These are phyloP conservation scores for Oikopleura albicans DNA, from an alignment of 23 tunicate species.

Conservation along the genomic window DNA sequence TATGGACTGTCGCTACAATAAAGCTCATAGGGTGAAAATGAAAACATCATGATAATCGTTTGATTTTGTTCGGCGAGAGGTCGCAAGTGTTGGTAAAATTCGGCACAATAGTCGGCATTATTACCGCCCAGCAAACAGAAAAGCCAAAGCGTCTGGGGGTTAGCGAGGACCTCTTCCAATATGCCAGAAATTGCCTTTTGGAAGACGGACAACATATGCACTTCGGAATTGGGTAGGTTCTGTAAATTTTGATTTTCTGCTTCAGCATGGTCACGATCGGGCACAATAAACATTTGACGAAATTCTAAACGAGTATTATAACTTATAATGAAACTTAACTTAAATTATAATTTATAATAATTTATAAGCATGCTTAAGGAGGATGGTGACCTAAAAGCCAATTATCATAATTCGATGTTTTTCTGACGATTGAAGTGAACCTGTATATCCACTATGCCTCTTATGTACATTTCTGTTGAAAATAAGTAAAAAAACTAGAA, in stretches of 20 bases:
- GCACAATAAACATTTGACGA: not conserved
- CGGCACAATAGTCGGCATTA: not conserved
- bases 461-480: no score
- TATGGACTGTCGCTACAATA: not conserved
- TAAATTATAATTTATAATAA: no score
- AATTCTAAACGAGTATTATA: no score
- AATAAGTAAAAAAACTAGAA: no score
- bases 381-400: no score
- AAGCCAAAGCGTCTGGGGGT: not conserved
- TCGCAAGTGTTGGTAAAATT: not conserved
- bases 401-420: no score
- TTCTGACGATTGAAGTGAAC: no score
- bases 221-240: not conserved
- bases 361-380: no score
- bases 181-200: conserved; percentile 3
- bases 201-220: not conserved
- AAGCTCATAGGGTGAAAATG: not conserved
- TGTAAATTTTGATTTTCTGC: not conserved
- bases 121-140: not conserved
- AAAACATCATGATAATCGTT: not conserved
- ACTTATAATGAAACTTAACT: no score
- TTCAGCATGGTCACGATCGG: not conserved
- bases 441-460: no score
- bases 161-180: not conserved
- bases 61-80: not conserved